Evolutionary conservation across 2,113 vertebrate genomes (phyloP).

Genomic region (Catharus minimus): DNA sequence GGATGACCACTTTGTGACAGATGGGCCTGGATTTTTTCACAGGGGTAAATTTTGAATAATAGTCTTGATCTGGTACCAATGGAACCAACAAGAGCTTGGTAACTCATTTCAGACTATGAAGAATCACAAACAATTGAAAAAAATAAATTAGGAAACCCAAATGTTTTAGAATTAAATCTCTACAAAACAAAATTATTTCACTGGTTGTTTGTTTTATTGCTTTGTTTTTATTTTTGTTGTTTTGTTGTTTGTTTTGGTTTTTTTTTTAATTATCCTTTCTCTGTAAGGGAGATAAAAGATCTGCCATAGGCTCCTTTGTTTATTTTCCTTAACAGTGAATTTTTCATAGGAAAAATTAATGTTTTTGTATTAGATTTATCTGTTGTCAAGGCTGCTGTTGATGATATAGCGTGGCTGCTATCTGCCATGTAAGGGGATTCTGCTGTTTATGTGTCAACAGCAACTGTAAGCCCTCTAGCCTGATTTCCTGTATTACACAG

Average conservation of each 20-base stretch:
- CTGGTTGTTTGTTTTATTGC: not conserved
- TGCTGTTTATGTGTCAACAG: not conserved
- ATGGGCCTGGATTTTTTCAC: not conserved
- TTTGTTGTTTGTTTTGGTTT: too few species aligned
- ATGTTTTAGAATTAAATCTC: not conserved
- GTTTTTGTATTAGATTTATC: not conserved
- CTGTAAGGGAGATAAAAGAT: not conserved
- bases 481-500: constrained; percentile 27
- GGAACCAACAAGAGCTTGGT: not conserved
- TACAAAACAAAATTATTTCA: not conserved
- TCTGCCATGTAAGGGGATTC: not conserved
- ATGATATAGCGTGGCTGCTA: not conserved
- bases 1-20: not conserved
- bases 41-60: not conserved
- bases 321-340: not conserved
- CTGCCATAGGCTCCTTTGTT: not conserved
- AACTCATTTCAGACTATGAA: not conserved
- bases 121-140: not conserved
- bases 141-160: not conserved
- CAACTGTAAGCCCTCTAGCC: not conserved
- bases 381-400: not conserved
- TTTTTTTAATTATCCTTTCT: not conserved
- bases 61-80: not conserved
- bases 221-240: not conserved
- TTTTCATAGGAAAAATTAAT: not conserved